Percentiles rank a stretch among this genome's conserved stretches.
These are phyloP conservation scores for Phortica okadai DNA, from an alignment of 2,888 invertebrate genomes.

Conservation along the genomic window DNA sequence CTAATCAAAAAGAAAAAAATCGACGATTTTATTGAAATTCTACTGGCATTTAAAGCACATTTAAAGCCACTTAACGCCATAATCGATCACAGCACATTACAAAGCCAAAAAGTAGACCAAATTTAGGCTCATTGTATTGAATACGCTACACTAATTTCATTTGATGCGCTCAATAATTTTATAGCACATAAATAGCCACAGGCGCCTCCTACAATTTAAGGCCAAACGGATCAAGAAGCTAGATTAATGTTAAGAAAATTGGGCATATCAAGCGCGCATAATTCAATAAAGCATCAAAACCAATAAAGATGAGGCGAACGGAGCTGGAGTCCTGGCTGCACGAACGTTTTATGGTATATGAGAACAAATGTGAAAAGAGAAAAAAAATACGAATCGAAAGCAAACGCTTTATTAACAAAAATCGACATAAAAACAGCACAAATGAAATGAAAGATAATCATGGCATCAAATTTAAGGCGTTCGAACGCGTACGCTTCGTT, in stretches of 20 bases:
- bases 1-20: too few species aligned
- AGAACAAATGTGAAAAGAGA: neutral
- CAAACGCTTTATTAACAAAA: slow-evolving; percentile 62
- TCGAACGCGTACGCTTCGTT: neutral
- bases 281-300: slow-evolving; percentile 57
- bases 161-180: slow-evolving; percentile 28
- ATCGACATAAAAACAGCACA: slow-evolving; percentile 43
- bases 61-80: slow-evolving; percentile 7
- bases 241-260: slow-evolving; percentile 25
- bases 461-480: slow-evolving; percentile 60
- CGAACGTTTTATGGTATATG: neutral
- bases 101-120: slow-evolving; percentile 10
- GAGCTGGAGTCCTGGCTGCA: slow-evolving; percentile 37
- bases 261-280: slow-evolving; percentile 53
- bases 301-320: slow-evolving; percentile 34
- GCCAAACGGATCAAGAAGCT: slow-evolving; percentile 16
- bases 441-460: slow-evolving; percentile 54
- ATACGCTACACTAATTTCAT: slow-evolving; percentile 22
- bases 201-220: neutral
- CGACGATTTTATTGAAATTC: neutral
- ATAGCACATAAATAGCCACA: slow-evolving; percentile 13
- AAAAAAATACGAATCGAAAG: slow-evolving; percentile 41
- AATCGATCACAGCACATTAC: slow-evolving; percentile 8
- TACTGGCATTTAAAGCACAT: neutral
- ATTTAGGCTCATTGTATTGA: slow-evolving; percentile 1